phyloP scores from a whole-genome alignment of 2,113 vertebrate genomes.

The Macrotis lagotis region DNA sequence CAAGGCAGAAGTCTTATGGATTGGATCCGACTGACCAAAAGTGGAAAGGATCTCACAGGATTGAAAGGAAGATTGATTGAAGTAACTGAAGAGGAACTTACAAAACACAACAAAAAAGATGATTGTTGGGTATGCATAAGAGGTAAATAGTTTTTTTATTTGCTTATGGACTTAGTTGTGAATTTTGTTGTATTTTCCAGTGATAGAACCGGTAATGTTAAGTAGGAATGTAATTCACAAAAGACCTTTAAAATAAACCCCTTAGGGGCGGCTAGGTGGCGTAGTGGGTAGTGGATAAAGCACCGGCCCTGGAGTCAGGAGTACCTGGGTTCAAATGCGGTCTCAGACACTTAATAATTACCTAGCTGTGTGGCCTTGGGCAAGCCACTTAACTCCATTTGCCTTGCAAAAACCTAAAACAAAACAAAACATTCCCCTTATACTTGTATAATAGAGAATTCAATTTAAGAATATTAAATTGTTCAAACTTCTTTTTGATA shows the following conservation, averaged over 20 bases:
- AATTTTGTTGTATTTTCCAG: neutral
- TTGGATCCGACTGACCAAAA: constrained; percentile 96
- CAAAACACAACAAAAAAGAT: constrained; percentile 90
- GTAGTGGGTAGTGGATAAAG: too few species aligned
- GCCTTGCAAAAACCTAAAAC: too few species aligned
- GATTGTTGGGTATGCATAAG: constrained; percentile 99
- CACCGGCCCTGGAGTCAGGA: too few species aligned
- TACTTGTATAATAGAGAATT: neutral
- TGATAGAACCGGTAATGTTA: neutral
- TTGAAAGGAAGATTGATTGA: constrained; percentile 92
- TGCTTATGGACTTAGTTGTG: neutral
- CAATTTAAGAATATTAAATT: neutral
- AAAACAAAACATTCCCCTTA: too few species aligned
- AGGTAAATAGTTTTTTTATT: constrained; percentile 83
- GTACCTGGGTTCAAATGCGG: too few species aligned
- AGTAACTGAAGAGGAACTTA: constrained; percentile 93
- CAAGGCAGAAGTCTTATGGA: constrained; percentile 98
- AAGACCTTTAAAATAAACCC: neutral
- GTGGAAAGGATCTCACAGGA: constrained; percentile 93
- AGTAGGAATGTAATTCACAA: constrained; percentile 25
- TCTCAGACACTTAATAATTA: too few species aligned
- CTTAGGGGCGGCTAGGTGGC: too few species aligned
- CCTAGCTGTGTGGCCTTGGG: too few species aligned
- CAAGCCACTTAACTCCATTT: too few species aligned
- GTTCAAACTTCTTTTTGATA: constrained; percentile 1